These are phyloP conservation scores for Pseudoips prasinana DNA, from an alignment of 2,888 invertebrate genomes.

Conservation along the genomic window DNA sequence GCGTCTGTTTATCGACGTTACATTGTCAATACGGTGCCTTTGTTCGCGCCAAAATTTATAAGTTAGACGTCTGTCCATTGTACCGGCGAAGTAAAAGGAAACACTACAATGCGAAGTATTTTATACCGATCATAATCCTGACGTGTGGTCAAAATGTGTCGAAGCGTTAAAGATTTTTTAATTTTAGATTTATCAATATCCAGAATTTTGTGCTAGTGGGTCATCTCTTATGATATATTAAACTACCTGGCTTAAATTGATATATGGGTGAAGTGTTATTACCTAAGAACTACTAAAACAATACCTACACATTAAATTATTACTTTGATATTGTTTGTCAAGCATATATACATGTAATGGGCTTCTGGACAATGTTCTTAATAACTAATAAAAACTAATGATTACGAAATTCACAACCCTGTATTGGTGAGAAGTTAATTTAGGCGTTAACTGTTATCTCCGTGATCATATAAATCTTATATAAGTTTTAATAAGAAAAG, in stretches of 20 bases:
- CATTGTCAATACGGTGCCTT: slow-evolving; percentile 78
- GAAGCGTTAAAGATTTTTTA: slow-evolving; percentile 77
- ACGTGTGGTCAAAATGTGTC: slow-evolving; percentile 79
- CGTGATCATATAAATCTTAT: too few relatives aligned
- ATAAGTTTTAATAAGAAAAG: too few relatives aligned
- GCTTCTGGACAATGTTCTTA: too few relatives aligned
- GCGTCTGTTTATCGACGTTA: slow-evolving; percentile 65
- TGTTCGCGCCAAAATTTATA: slow-evolving; percentile 79
- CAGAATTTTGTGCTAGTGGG: slow-evolving; percentile 40
- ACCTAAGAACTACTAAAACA: too few relatives aligned
- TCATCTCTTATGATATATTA: slow-evolving; percentile 34
- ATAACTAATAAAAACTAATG: too few relatives aligned
- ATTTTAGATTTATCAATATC: slow-evolving; percentile 58
- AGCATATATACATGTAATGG: too few relatives aligned
- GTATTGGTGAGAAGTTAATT: too few relatives aligned
- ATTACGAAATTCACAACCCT: too few relatives aligned
- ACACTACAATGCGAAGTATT: slow-evolving; percentile 62
- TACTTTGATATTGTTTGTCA: too few relatives aligned
- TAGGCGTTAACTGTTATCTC: too few relatives aligned
- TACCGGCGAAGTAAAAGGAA: slow-evolving; percentile 47
- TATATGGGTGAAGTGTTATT: too few relatives aligned
- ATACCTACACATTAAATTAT: too few relatives aligned
- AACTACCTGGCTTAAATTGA: slow-evolving; percentile 24
- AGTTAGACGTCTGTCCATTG: slow-evolving; percentile 74
- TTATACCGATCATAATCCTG: slow-evolving; percentile 73